phyloP scores from a whole-genome alignment of 2,888 invertebrate species.

The Macaria notata region DNA sequence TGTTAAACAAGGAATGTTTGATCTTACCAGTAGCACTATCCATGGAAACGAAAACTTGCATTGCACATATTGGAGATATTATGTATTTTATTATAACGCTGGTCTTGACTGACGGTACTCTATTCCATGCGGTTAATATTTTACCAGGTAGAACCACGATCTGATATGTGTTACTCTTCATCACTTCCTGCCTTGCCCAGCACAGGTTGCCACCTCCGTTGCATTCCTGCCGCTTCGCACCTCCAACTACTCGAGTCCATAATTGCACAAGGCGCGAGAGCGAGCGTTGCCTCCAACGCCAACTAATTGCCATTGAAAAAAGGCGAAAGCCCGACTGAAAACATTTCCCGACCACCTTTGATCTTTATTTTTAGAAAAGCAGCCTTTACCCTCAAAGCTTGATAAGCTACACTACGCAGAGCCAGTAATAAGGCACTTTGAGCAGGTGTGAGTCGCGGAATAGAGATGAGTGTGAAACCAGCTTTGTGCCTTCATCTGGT shows the following conservation, averaged over 20 bases:
- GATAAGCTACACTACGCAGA: constrained; percentile 76
- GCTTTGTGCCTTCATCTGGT: constrained; percentile 52
- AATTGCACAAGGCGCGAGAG: constrained; percentile 75
- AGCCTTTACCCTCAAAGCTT: constrained; percentile 59
- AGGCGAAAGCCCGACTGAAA: constrained; percentile 81
- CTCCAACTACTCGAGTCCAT: constrained; percentile 62
- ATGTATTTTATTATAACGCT: no score
- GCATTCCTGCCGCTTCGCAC: neutral
- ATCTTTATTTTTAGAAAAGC: constrained; percentile 48
- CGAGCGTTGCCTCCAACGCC: constrained; percentile 67
- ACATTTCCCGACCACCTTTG: constrained; percentile 74
- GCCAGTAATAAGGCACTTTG: constrained; percentile 77
- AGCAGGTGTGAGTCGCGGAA: constrained; percentile 65
- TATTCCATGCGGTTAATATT: no score
- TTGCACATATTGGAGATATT: no score
- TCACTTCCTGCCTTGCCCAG: no score
- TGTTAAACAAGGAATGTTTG: no score
- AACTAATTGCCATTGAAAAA: constrained; percentile 84
- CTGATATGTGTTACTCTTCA: no score
- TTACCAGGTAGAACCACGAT: no score
- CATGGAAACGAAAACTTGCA: no score
- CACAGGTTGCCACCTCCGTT: no score
- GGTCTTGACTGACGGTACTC: no score
- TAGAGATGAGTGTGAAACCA: constrained; percentile 57
- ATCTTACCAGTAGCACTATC: no score